Evolutionary conservation across 2,113 vertebrate genomes (phyloP), one percentile per base, ranked within the genome.

Genomic region (Nansenia antarctica): DNA sequence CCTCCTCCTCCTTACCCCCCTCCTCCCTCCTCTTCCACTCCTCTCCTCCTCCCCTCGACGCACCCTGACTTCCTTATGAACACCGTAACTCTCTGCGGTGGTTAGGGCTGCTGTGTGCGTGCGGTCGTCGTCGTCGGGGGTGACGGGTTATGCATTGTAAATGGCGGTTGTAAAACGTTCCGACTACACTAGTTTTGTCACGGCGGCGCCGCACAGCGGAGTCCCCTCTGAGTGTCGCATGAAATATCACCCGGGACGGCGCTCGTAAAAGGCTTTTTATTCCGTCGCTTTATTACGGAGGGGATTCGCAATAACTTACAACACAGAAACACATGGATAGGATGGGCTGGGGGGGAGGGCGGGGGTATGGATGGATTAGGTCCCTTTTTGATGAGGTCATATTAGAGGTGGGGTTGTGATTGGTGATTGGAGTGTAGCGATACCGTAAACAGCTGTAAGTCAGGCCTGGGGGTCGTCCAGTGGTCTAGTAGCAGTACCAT

Each of bases 201-300:
- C 80, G 76, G 85, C 83, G 70, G 84, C 73, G 75, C 78, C 59
- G 74, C 85, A 80, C 79, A 76, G n/a, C n/a, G n/a, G n/a, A n/a
- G n/a, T n/a, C n/a, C n/a, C n/a, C n/a, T 89, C 85, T 78, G 82
- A 84, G 82, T 84, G 67, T 76, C 71, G 76, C 34, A 77, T 78
- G 65, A 82, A 85, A 85, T 84, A 82, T 78, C 76, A 77, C 86
- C 78, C 72, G 84, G 87, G 89, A 89, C 80, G 84, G 87, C 87
- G 88, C 80, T 80, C 67, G 82, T 88, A 88, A 90, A 90, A 88
- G n/a, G 81, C 80, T 77, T 88, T 89, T 88, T 88, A 90, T 89
- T 85, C 84, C 80, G 79, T 87, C 87, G 86, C 87, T 90, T 90
- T 87, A 88, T 85, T 88, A 85, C 77, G 77, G 86, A 87, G 81